A percentile compares a stretch with the other conserved stretches of the same genome.
phyloP scores from a whole-genome alignment of 2,888 invertebrate genomes.

The Agriopis marginaria region DNA sequence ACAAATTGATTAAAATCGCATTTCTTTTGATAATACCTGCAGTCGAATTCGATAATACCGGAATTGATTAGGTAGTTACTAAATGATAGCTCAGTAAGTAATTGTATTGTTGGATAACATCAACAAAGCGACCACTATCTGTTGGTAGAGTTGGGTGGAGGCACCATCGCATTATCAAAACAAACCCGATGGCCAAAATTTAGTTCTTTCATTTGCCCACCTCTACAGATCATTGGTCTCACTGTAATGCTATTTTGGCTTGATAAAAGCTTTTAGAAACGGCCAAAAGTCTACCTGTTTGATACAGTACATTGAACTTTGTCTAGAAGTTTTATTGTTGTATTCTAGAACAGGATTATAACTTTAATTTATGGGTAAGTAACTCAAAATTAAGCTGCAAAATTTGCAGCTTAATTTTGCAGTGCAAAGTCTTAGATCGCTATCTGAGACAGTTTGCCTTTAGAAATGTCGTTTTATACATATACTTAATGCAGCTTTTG shows the following conservation, averaged over 20 bases:
- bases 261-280: conserved; percentile 10
- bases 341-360: conserved; percentile 19
- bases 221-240: background rate
- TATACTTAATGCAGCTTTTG: conserved; percentile 21
- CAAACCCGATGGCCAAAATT: background rate
- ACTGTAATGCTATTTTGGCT: conserved; percentile 4
- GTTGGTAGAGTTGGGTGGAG: background rate
- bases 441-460: conserved; percentile 31
- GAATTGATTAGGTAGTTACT: conserved; percentile 5
- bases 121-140: background rate
- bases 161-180: background rate
- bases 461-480: conserved; percentile 36
- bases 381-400: background rate
- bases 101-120: conserved; percentile 7
- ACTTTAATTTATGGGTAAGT: conserved; percentile 1
- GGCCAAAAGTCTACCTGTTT: conserved; percentile 12
- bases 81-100: background rate
- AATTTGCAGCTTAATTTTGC: too few relatives aligned
- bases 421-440: conserved; percentile 14
- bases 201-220: background rate
- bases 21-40: conserved; percentile 6
- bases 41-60: conserved; percentile 5
- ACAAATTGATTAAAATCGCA: conserved; percentile 11
- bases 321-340: conserved; percentile 39
- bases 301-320: conserved; percentile 14